These are phyloP conservation scores for Aradus depressus DNA, from an alignment of 2,888 invertebrate species.

Conservation along the genomic window DNA sequence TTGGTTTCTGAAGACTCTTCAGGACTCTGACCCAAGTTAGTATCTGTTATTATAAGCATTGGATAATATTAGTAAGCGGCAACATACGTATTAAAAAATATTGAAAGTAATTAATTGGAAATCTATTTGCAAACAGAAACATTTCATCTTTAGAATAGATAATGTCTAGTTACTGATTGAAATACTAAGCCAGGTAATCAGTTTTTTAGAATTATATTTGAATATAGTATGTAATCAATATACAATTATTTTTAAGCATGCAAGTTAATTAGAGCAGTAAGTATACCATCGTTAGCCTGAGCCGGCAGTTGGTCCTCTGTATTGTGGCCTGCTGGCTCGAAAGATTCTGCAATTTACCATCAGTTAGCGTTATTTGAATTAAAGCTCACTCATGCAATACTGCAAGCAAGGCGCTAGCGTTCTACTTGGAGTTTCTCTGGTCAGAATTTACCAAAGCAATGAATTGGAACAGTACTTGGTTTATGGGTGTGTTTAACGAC, in stretches of 20 bases:
- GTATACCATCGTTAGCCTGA: slow-evolving; percentile 9
- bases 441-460: too few relatives aligned
- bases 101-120: neutral
- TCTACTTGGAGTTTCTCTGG: too few relatives aligned
- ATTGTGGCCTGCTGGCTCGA: too few relatives aligned
- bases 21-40: slow-evolving; percentile 15
- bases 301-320: too few relatives aligned
- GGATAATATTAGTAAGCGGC: neutral
- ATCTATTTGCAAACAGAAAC: neutral
- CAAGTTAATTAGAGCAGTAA: slow-evolving; percentile 10
- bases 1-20: slow-evolving; percentile 23
- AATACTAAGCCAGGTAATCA: too few relatives aligned
- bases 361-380: too few relatives aligned
- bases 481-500: too few relatives aligned
- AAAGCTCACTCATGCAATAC: too few relatives aligned
- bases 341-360: too few relatives aligned
- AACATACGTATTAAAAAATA: slow-evolving; percentile 2
- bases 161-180: neutral
- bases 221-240: neutral
- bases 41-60: neutral
- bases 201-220: too few relatives aligned
- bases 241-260: neutral
- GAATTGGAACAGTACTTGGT: too few relatives aligned
- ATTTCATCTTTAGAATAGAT: neutral
- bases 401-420: too few relatives aligned